Percentiles rank a stretch among this genome's conserved stretches.
These are phyloP conservation scores for Synanthedon andrenaeformis DNA, from an alignment of 2,888 invertebrate species.

Conservation along the genomic window DNA sequence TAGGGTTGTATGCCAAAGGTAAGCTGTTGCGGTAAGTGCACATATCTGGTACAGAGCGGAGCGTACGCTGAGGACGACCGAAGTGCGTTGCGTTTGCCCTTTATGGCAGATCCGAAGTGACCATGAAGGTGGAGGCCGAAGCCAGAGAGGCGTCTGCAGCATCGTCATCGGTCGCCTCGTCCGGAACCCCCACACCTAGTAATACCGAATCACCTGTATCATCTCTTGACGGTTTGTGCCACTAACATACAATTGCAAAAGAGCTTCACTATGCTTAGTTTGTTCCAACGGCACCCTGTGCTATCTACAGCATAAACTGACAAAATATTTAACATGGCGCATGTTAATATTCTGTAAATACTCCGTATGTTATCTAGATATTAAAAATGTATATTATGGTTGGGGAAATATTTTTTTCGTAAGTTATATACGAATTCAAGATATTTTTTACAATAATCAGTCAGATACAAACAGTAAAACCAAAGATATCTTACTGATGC, in stretches of 20 bases:
- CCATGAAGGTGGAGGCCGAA: constrained; percentile 32
- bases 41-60: constrained; percentile 53
- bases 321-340: too few relatives aligned
- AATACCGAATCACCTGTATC: constrained; percentile 59
- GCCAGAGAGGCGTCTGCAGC: constrained; percentile 29
- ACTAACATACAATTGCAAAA: constrained; percentile 24
- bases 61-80: constrained; percentile 27
- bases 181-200: constrained; percentile 44
- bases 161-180: constrained; percentile 28
- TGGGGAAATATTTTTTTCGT: too few relatives aligned
- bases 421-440: too few relatives aligned
- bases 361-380: too few relatives aligned
- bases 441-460: too few relatives aligned
- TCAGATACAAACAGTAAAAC: too few relatives aligned
- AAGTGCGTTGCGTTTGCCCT: constrained; percentile 22
- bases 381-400: too few relatives aligned
- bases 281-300: too few relatives aligned
- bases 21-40: constrained; percentile 37
- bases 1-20: neutral
- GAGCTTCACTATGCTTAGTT: neutral
- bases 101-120: constrained; percentile 19
- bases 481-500: too few relatives aligned
- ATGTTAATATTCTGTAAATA: too few relatives aligned
- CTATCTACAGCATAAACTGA: too few relatives aligned
- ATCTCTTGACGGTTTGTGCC: constrained; percentile 62